Evolutionary conservation across 1,140 invertebrate species (phyloP).

Genomic region (Hyposmocoma kahamanoa): DNA sequence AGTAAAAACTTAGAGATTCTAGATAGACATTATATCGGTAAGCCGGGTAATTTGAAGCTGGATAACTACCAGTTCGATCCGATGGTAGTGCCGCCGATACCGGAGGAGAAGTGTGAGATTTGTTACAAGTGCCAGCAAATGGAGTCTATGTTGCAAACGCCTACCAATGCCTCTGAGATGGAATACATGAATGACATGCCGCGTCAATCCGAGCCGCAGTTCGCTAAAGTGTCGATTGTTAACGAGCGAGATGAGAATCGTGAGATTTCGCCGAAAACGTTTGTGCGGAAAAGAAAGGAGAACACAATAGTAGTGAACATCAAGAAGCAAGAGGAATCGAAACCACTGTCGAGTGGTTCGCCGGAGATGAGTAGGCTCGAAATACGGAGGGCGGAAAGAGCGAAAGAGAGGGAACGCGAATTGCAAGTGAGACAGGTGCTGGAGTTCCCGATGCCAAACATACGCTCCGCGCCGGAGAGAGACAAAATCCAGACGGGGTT

Average conservation of each 20-base stretch:
- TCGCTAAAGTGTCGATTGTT: constrained; percentile 54
- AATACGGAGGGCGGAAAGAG: constrained; percentile 9
- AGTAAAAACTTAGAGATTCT: constrained; percentile 80
- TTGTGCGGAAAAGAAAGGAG: constrained; percentile 53
- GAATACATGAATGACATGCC: constrained; percentile 77
- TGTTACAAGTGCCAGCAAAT: constrained; percentile 68
- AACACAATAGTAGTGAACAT: constrained; percentile 62
- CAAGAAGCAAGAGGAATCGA: constrained; percentile 8
- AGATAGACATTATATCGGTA: constrained; percentile 77
- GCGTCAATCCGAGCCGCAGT: constrained; percentile 59
- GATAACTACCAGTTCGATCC: constrained; percentile 69
- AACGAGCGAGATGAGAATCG: constrained; percentile 23
- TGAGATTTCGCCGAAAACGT: constrained; percentile 52
- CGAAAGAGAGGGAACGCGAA: constrained; percentile 45
- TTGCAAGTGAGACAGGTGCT: constrained; percentile 67
- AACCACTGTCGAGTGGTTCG: background rate
- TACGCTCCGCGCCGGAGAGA: constrained; percentile 8
- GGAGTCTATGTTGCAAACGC: constrained; percentile 75
- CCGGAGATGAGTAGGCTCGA: constrained; percentile 10
- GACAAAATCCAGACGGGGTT: constrained; percentile 28
- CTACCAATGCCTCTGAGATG: constrained; percentile 80
- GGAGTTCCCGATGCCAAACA: constrained; percentile 76
- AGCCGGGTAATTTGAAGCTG: constrained; percentile 72
- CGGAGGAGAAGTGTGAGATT: constrained; percentile 66
- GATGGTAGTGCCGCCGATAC: constrained; percentile 55